Evolutionary conservation across 1,140 invertebrate genomes (phyloP), one percentile per base, ranked within the genome.

Genomic region (Palaemon carinicauda): DNA sequence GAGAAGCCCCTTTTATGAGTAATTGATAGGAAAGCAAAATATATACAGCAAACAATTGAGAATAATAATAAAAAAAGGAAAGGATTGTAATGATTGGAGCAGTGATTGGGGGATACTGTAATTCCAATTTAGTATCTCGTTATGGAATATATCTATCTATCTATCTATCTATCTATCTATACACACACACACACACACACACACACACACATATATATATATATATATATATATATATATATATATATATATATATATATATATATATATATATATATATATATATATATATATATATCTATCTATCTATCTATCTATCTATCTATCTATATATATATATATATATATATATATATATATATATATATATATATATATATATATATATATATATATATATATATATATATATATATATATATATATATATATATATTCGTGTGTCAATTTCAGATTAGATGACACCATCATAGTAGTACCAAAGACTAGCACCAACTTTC

Each of bases 161-260:
- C n/a, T n/a, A n/a, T n/a, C n/a, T n/a, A n/a, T n/a, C n/a, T 60
- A 60, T n/a, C 2, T 60, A 60, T 60, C 2, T 60, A 60, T 60
- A 60, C 14, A 60, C 14, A 60, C 14, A 60, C 14, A 60, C 14
- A 60, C 14, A 60, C 14, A 60, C 14, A 60, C 14, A 60, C 14
- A 60, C 14, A 60, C 14, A 60, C 14, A 60, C 14, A 60, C 14
- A 60, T 60, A 60, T 60, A 60, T 60, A 60, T 60, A 60, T 60
- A 60, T 60, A 24, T 60, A 60, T 60, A 60, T 60, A 24, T 60
- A 60, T 60, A 60, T 60, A 60, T 60, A 60, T 60, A 60, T 24
- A 60, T 60, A 60, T 60, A 60, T 60, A 60, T 60, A 60, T 60
- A 60, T 60, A 60, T 60, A 60, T 60, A 60, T 60, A 60, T 60